A percentile compares a stretch with the other conserved stretches of the same genome.
phyloP scores from a whole-genome alignment of 92 coral and sea anemone genomes.

The Zoanthus sansibaricus region DNA sequence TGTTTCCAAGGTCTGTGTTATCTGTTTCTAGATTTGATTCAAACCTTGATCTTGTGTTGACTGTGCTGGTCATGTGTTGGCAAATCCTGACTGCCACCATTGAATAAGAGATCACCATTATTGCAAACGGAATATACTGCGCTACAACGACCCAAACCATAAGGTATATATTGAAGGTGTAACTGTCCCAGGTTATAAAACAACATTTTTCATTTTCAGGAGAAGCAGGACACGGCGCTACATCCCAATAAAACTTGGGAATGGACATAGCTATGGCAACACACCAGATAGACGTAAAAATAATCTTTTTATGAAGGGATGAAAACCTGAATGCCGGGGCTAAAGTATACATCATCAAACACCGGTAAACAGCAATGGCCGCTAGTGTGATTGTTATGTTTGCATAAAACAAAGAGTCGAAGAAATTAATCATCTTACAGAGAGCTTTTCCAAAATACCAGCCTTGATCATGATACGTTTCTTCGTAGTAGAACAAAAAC shows the following conservation, averaged over 20 bases:
- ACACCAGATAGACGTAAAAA: slow-evolving; percentile 31
- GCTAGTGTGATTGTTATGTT: not conserved
- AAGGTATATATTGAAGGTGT: not conserved
- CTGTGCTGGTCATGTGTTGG: slow-evolving; percentile 27
- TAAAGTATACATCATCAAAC: slow-evolving; percentile 8
- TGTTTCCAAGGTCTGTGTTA: not conserved
- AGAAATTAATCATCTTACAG: not conserved
- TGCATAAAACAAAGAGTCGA: not conserved
- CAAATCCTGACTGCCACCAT: slow-evolving; percentile 47
- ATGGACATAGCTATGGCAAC: not conserved
- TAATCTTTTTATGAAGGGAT: too few species aligned
- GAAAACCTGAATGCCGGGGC: not conserved
- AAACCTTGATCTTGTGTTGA: slow-evolving; percentile 12
- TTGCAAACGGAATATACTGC: slow-evolving; percentile 25
- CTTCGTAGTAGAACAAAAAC: slow-evolving; percentile 7
- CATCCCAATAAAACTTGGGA: not conserved
- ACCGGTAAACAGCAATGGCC: slow-evolving; percentile 33
- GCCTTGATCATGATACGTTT: not conserved
- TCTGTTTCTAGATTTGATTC: slow-evolving; percentile 3
- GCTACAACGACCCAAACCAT: not conserved
- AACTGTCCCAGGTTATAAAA: not conserved
- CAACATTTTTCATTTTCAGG: not conserved
- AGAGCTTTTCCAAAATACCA: slow-evolving; percentile 3
- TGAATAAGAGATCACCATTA: slow-evolving; percentile 55
- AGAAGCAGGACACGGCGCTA: not conserved